Evolutionary conservation across 2,888 invertebrate genomes (phyloP), one percentile per base, ranked within the genome.

Genomic region (Machimus atricapillus): DNA sequence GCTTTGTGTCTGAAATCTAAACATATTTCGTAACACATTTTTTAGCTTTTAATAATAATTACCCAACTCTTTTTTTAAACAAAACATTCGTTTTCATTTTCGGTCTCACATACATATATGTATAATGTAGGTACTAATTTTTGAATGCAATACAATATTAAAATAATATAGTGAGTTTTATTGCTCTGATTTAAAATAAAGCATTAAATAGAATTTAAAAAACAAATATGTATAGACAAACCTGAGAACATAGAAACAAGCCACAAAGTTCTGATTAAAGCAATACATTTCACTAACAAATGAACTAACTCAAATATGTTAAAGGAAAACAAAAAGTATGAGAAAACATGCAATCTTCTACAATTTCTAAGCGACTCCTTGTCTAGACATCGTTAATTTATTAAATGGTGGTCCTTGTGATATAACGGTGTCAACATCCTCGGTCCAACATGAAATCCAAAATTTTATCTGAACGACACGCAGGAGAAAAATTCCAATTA

Each of bases 361-460:
- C 9, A 66, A 27, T 9, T 66, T 8, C 27, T 19, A 78, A 78
- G 7, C 6, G 34, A 43, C 37, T 43, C 19, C 23, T 78, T 78
- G 78, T 43, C 78, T 43, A 78, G 78, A 78, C 78, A 8, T 78
- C 43, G 37, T 78, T 40, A 78, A 78, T 78, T 78, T 78, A 78
- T 78, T 78, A 43, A 40, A 78, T 78, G 40, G 14, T 40, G 66
- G 66, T 66, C 66, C 66, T 66, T 66, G 66, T 66, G 66, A 19
- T 66, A 66, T 66, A 66, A 66, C 66, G 66, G 23, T 43, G 78
- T 40, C 43, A 78, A 78, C 40, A 40, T 78, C 40, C 19, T 40
- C 5, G 19, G 78, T 19, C 23, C 19, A 78, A 37, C 78, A 40
- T 43, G 37, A 12, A 40, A 78, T 78, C 46, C 12, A 78, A 46